phyloP scores from a whole-genome alignment of 2,113 vertebrate species.

The Laticauda colubrina region DNA sequence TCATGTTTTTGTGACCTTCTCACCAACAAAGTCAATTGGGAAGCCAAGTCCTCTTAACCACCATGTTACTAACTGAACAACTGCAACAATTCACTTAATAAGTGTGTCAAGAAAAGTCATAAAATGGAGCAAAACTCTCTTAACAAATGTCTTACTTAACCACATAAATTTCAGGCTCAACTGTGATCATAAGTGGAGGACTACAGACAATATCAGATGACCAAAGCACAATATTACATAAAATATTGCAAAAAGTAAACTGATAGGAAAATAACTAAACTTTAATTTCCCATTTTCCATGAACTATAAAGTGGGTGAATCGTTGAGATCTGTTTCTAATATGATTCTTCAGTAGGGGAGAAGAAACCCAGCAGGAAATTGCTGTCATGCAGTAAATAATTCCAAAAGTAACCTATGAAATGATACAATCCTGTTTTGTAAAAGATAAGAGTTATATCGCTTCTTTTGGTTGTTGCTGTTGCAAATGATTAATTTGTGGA shows the following conservation, averaged over 20 bases:
- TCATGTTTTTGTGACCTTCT: too few species aligned
- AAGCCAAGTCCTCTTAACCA: too few species aligned
- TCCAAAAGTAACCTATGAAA: slow-evolving; percentile 68
- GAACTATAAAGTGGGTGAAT: slow-evolving; percentile 54
- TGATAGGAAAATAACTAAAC: slow-evolving; percentile 57
- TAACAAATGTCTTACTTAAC: background rate
- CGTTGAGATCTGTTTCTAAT: too few species aligned
- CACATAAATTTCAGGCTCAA: too few species aligned
- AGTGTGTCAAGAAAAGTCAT: too few species aligned
- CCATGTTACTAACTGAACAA: too few species aligned
- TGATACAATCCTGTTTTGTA: slow-evolving; percentile 14
- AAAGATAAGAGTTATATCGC: background rate
- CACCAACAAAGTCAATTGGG: too few species aligned
- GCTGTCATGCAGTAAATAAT: slow-evolving; percentile 65
- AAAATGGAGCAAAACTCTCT: too few species aligned
- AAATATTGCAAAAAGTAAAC: slow-evolving; percentile 63
- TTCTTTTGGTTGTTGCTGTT: background rate
- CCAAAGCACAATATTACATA: slow-evolving; percentile 47
- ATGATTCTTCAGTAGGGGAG: slow-evolving; percentile 61
- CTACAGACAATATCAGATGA: slow-evolving; percentile 32
- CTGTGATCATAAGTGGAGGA: too few species aligned
- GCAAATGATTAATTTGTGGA: background rate
- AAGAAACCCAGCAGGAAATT: slow-evolving; percentile 72
- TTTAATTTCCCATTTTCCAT: slow-evolving; percentile 65
- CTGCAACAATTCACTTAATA: too few species aligned